These are phyloP conservation scores for Acrocyrtus sp. DNA, from an alignment of 2,888 invertebrate species.

Conservation along the genomic window DNA sequence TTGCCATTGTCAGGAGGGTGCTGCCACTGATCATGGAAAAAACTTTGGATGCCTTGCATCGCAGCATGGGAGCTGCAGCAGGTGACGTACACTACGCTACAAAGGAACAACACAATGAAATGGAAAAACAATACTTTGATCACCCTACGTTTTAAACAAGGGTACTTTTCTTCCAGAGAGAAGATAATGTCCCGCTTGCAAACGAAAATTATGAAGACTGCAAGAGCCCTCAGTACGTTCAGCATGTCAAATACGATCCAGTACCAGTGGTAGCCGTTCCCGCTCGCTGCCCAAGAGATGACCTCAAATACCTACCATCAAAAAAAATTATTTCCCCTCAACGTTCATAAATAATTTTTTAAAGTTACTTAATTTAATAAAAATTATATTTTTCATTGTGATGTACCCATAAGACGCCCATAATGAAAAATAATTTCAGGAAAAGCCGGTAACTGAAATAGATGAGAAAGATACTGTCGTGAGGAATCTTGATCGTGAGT, in stretches of 20 bases:
- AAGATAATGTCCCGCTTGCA: conserved; percentile 55
- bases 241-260: conserved; percentile 50
- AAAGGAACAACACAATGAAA: too few relatives aligned
- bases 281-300: conserved; percentile 34
- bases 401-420: conserved; percentile 52
- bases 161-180: conserved; percentile 53
- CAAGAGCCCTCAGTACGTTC: conserved; percentile 50
- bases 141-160: conserved; percentile 53
- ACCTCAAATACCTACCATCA: conserved; percentile 32
- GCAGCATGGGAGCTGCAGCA: not conserved
- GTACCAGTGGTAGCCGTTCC: conserved; percentile 29
- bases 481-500: too few relatives aligned
- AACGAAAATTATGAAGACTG: conserved; percentile 56
- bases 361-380: too few relatives aligned
- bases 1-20: too few relatives aligned
- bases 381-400: too few relatives aligned
- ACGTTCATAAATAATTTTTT: too few relatives aligned
- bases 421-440: conserved; percentile 56
- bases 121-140: conserved; percentile 27
- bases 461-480: too few relatives aligned
- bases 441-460: conserved; percentile 49
- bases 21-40: not conserved
- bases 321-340: not conserved
- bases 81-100: not conserved
- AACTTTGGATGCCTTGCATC: too few relatives aligned